Evolutionary conservation across 2,113 vertebrate genomes (phyloP), one percentile per base, ranked within the genome.

Genomic region (Labeo catla): DNA sequence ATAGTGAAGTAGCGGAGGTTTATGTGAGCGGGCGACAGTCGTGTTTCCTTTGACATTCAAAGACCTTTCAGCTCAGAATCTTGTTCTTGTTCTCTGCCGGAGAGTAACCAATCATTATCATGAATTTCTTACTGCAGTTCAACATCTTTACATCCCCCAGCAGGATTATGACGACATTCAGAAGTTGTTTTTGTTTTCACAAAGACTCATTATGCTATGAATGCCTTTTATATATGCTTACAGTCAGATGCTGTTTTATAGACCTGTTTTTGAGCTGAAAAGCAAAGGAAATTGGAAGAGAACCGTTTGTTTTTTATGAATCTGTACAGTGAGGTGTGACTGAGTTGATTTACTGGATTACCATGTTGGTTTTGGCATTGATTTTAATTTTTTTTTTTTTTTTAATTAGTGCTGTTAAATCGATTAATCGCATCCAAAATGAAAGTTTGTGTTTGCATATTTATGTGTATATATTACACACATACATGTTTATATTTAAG

Each of bases 191-290:
- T 45, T 19, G 9, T 45, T 72, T 72, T 16, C 47, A 1, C 70
- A 8, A 1, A 21, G 9, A 6, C 2, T n/a, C 16, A 4, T 45
- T 43, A 16, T 45, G 68, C 15, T 68, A 16, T 70, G 16, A n/a
- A 19, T 36, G 23, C 8, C 19, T 77, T 54, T 57, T 50, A 57
- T 5, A 7, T 8, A 19, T 9, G 6, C 6, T 9, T 9, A 3
- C 15, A 19, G 15, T 19, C 66, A 19, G 1, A 39, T 70, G 34
- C 65, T 68, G 13, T 16, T 68, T 68, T 16, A 36, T 16, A 68
- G 6, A 66, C 63, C n/a, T 21, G 72, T 65, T 84, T 84, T 54
- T 47, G n/a, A 63, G 52, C n/a, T 12, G 39, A 10, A 61, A 76
- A 16, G 52, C 8, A n/a, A 84, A 28, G 12, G 6, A 52, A 50